Base-by-base conservation (phyloP, 2,888 invertebrate genomes). In the Pheosia gnoma region DNA sequence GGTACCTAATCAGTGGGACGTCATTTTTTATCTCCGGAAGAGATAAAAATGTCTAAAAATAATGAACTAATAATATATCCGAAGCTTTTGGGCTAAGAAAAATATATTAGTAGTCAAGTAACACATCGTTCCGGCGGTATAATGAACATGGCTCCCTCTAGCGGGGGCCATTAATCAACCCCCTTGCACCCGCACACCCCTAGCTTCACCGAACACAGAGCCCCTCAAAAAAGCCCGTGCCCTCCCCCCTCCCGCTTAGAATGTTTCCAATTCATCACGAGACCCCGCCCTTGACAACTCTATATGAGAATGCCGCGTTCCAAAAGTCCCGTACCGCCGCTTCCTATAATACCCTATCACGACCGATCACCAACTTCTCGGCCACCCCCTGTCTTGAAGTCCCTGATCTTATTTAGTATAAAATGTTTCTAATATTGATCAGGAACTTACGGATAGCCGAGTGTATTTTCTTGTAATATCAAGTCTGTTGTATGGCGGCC, bases 261-360 rank as follows among this genome's bases (percentile, higher is more conserved):
- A 90, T 89, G 91, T 90, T 90, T 84, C 89, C 91, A 92, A 94
- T 94, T 91, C 94, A 94, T 94, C 93, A 93, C 92, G 84, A 90
- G 84, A 93, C 94, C 86, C 94, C 94, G 94, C 94, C 94, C 93
- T 92, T 94, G 94, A 94, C 94, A 94, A 94, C 94, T 94, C 94
- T 94, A 94, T 94, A 94, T 87, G 93, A 87, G 87, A 85, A 85
- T 77, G 80, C 81, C 79, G 83, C 82, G 87, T 83, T 74, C 81
- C 78, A 66, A 82, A 88, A 86, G 79, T 88, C 82, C 82, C 83
- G 68, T 79, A 75, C 76, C 83, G 80, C 72, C 66, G 66, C 66
- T 61, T 70, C 74, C 70, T 77, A 73, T 69, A 72, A 64, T 37
- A 25, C 59, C 60, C 61, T 67, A 61, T 66, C 67, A 66, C 71